Conservation (phyloP, 2,888 invertebrate genomes). For the Perdita meconis region DNA sequence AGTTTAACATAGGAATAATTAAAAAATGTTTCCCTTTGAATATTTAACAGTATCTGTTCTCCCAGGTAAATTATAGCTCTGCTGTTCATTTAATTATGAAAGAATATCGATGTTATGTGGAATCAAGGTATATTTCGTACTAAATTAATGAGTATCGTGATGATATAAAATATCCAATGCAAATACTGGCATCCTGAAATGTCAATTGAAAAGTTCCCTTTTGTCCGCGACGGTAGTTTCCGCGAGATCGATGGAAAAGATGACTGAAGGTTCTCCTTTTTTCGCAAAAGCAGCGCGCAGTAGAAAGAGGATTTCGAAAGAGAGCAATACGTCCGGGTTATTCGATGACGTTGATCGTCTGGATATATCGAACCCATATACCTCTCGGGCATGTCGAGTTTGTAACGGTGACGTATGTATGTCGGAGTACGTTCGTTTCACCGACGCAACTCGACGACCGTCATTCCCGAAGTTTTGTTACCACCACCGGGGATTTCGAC, state of each 20-base stretch:
- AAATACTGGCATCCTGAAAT: background rate
- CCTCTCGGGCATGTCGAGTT: slow-evolving; percentile 40
- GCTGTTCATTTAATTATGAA: too few relatives aligned
- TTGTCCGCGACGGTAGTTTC: background rate
- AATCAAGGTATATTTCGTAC: too few relatives aligned
- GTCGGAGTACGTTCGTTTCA: slow-evolving; percentile 22
- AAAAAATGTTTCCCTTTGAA: too few relatives aligned
- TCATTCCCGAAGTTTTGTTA: slow-evolving; percentile 37
- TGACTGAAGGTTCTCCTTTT: slow-evolving; percentile 4
- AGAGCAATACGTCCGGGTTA: slow-evolving; percentile 23
- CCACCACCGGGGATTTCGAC: background rate
- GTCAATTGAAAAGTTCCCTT: background rate
- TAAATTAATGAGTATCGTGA: too few relatives aligned
- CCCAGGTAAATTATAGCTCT: too few relatives aligned
- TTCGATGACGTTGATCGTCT: slow-evolving; percentile 49
- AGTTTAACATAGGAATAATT: too few relatives aligned
- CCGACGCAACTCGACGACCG: slow-evolving; percentile 13
- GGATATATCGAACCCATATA: slow-evolving; percentile 33
- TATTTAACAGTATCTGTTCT: too few relatives aligned
- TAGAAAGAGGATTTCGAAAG: slow-evolving; percentile 5
- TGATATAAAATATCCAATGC: too few relatives aligned
- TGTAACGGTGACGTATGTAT: slow-evolving; percentile 36
- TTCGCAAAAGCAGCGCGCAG: slow-evolving; percentile 2
- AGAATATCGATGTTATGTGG: too few relatives aligned
- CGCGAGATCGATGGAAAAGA: background rate